These are phyloP conservation scores for Sphenodon punctatus DNA, from an alignment of 2,797 vertebrate genomes.

Conservation along the genomic window DNA sequence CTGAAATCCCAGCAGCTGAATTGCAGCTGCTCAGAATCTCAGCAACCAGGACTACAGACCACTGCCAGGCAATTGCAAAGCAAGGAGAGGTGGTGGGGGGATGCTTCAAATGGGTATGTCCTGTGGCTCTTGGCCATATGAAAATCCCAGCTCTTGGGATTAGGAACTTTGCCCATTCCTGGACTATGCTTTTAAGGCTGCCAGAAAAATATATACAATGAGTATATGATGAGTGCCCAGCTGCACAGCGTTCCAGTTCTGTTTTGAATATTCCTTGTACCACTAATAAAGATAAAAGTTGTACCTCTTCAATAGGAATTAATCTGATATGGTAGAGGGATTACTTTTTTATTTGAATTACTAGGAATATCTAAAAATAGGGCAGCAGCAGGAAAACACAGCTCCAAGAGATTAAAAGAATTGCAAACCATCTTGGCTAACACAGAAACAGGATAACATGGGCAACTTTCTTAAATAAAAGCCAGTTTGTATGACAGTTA, in stretches of 20 bases:
- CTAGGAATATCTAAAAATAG: background rate
- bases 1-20: no score
- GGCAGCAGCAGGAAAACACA: accelerated
- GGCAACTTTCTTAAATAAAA: background rate
- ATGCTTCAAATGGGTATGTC: no score
- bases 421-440: no score
- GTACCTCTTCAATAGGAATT: accelerated
- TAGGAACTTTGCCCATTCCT: no score
- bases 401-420: background rate
- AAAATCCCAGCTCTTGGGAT: no score
- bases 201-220: accelerated
- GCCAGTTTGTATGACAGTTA: background rate
- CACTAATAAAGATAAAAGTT: background rate
- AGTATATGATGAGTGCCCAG: no score
- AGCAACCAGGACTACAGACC: no score
- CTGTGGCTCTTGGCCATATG: no score
- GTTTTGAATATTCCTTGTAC: accelerated
- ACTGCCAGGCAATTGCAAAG: no score
- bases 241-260: background rate
- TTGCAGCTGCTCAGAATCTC: no score
- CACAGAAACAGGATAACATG: background rate
- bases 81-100: no score
- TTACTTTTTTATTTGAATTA: background rate
- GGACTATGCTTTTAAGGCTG: accelerated
- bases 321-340: background rate